These are phyloP conservation scores for Lithophane leautieri DNA, from an alignment of 2,888 invertebrate genomes.

Conservation along the genomic window DNA sequence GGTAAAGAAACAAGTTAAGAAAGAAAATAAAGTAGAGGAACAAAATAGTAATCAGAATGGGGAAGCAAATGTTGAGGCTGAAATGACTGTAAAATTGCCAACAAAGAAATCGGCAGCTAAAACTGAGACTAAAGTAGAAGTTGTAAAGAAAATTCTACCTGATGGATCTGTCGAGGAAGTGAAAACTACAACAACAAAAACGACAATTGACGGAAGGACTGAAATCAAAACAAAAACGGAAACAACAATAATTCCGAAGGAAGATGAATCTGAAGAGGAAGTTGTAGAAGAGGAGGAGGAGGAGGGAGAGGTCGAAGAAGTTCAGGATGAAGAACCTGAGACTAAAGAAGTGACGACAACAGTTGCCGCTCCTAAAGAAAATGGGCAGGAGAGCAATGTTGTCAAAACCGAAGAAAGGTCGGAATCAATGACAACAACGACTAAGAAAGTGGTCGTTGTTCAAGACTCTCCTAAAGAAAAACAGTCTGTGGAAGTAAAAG, in stretches of 20 bases:
- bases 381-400: constrained; percentile 70
- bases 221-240: constrained; percentile 86
- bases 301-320: constrained; percentile 69
- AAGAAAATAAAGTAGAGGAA: constrained; percentile 77
- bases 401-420: constrained; percentile 81
- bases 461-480: constrained; percentile 76
- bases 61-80: constrained; percentile 78
- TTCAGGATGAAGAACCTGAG: constrained; percentile 65
- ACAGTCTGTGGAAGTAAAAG: constrained; percentile 71
- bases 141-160: constrained; percentile 81
- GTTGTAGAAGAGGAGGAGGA: constrained; percentile 78
- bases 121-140: constrained; percentile 87
- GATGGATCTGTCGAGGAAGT: constrained; percentile 85
- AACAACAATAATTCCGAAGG: constrained; percentile 84
- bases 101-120: constrained; percentile 83
- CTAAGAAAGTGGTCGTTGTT: constrained; percentile 79
- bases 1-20: constrained; percentile 80
- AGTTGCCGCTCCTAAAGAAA: constrained; percentile 66
- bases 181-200: constrained; percentile 86
- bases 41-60: constrained; percentile 84
- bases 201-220: constrained; percentile 85
- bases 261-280: constrained; percentile 79
- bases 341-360: constrained; percentile 63
- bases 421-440: constrained; percentile 79
- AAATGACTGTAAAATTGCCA: constrained; percentile 82